Conservation (phyloP, 1,140 invertebrate genomes). For the Brachionus paranguensis region DNA sequence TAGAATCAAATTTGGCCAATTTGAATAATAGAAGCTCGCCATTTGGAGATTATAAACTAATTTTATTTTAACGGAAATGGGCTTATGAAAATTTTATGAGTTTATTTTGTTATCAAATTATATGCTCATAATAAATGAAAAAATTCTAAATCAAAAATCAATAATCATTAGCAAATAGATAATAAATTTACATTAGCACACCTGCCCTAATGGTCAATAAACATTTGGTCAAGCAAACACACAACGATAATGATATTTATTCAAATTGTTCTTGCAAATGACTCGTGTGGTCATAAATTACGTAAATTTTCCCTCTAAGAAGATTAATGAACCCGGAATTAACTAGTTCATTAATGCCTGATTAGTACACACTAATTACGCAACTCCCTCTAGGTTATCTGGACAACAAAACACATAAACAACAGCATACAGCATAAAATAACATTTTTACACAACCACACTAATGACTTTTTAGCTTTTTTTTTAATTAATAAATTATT, state of each 20-base stretch:
- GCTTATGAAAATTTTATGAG: not conserved
- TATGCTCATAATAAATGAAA: not conserved
- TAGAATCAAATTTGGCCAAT: too few relatives aligned
- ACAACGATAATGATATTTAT: not conserved
- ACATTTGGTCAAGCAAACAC: not conserved
- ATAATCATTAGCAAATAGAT: constrained; percentile 18
- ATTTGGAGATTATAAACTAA: not conserved
- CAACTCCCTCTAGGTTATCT: not conserved
- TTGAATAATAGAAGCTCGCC: too few relatives aligned
- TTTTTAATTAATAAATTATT: too few relatives aligned
- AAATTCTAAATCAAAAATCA: constrained; percentile 15
- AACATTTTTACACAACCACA: too few relatives aligned
- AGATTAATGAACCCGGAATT: not conserved
- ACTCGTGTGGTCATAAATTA: constrained; percentile 3
- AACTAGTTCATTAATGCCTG: not conserved
- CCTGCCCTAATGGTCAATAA: constrained; percentile 23
- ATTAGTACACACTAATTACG: not conserved
- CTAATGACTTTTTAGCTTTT: not conserved
- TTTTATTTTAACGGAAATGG: not conserved
- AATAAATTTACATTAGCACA: constrained; percentile 24
- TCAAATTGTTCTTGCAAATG: not conserved
- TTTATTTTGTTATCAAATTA: not conserved
- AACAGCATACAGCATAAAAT: not conserved
- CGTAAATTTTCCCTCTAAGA: not conserved
- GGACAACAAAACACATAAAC: not conserved